Percentiles rank a stretch among this genome's conserved stretches.
These are phyloP conservation scores for Polypedilum vanderplanki DNA, from an alignment of 1,140 invertebrate genomes.

Conservation along the genomic window DNA sequence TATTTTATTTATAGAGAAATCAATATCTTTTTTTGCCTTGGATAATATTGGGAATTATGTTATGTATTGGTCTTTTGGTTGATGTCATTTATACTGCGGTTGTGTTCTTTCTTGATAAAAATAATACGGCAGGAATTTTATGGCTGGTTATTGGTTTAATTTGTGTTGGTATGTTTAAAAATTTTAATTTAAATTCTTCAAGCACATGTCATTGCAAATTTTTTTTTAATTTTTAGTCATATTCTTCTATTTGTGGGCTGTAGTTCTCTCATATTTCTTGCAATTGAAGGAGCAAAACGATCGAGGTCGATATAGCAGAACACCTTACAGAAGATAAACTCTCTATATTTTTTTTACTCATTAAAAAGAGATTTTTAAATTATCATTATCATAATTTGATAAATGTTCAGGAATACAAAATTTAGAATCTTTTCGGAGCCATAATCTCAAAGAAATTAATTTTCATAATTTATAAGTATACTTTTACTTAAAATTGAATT, in stretches of 20 bases:
- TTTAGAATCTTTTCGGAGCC: too few relatives aligned
- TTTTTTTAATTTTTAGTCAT: constrained; percentile 51
- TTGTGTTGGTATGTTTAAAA: constrained; percentile 49
- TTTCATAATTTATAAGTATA: too few relatives aligned
- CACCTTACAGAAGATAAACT: constrained; percentile 54
- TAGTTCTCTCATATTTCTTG: constrained; percentile 70
- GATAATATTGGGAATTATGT: constrained; percentile 68
- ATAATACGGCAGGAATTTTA: constrained; percentile 50
- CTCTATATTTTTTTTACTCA: too few relatives aligned
- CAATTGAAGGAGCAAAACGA: constrained; percentile 61
- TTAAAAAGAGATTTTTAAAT: too few relatives aligned
- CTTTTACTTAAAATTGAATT: too few relatives aligned
- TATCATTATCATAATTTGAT: too few relatives aligned
- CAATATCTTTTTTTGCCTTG: constrained; percentile 74
- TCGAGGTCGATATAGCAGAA: constrained; percentile 55
- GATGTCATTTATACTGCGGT: constrained; percentile 69
- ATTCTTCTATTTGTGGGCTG: constrained; percentile 67
- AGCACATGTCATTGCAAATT: background rate
- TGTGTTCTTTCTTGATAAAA: constrained; percentile 57
- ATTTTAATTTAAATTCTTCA: too few relatives aligned
- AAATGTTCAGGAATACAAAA: too few relatives aligned
- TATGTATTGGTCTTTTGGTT: constrained; percentile 63
- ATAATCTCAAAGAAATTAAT: too few relatives aligned
- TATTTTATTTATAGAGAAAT: constrained; percentile 54
- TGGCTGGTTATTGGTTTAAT: constrained; percentile 57